Evolutionary conservation across 1,140 invertebrate species (phyloP), one percentile per base, ranked within the genome.

Genomic region (Lepidurus packardi): DNA sequence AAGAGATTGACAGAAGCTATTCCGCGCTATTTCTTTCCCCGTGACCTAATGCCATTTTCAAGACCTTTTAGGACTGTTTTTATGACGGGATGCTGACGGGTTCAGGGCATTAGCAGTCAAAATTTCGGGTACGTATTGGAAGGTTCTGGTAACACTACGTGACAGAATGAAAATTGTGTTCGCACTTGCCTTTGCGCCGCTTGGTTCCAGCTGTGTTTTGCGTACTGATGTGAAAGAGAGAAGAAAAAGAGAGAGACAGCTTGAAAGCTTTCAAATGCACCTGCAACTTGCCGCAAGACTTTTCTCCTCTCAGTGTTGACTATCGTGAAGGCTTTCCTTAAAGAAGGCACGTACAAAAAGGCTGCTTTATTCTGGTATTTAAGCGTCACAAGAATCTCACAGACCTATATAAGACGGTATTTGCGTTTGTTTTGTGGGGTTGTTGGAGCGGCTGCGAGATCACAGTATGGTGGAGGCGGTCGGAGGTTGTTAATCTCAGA

Each of bases 251-350:
- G 21, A 21, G 16, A 65, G n/a, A 21, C 21, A 16, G 53, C 53
- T 65, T 65, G 53, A 65, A 65, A 65, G 53, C 53, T 65, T 65
- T 65, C 53, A 65, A 65, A 65, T 65, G 53, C 53, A 65, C 53
- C 53, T 65, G 53, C 53, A 13, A n/a, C 21, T n/a, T 65, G 53
- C 53, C 53, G 53, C 13, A 65, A 65, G 53, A 21, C 53, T 65
- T 65, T 65, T 34, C 16, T n/a, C 53, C 53, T 21, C 53, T n/a
- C 53, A 34, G 53, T 65, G 53, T 65, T 21, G 53, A 65, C 53
- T 13, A 21, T 65, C 53, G 53, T 65, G 16, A 65, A 65, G 53
- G 53, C 9, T 65, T 65, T 65, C 53, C 21, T 16, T 9, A 65
- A 65, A 65, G 53, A 65, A 65, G 21, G 53, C 53, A 65, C 53